phyloP scores from a whole-genome alignment of 2,113 vertebrate species.

The Sciurus niger region DNA sequence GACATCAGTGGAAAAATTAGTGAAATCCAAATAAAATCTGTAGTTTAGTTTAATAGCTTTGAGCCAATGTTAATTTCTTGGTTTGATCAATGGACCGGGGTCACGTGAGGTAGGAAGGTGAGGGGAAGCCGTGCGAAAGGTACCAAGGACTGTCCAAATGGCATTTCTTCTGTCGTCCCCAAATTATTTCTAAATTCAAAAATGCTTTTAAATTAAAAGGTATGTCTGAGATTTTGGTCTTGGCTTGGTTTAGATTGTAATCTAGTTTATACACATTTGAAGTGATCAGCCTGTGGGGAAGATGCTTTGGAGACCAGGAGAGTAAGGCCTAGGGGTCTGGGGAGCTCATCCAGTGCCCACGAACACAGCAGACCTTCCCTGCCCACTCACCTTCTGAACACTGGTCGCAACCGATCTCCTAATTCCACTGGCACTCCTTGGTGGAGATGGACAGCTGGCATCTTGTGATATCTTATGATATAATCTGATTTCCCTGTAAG shows the following conservation, averaged over 20 bases:
- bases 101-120: neutral
- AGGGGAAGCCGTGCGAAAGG: neutral
- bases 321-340: neutral
- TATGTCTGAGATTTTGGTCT: neutral
- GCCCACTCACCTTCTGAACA: neutral
- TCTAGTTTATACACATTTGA: neutral
- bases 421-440: neutral
- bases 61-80: constrained; percentile 17
- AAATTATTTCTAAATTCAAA: constrained; percentile 5
- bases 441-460: neutral
- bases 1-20: neutral
- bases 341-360: neutral
- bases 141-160: neutral
- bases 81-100: neutral
- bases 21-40: neutral
- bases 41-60: neutral
- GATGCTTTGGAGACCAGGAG: neutral
- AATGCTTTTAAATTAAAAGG: neutral
- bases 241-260: constrained; percentile 4
- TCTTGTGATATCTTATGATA: neutral
- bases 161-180: neutral
- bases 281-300: neutral
- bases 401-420: neutral
- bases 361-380: neutral
- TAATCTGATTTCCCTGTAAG: neutral